Evolutionary conservation across 2,888 invertebrate species (phyloP).

Genomic region (Pyrrhia umbra): DNA sequence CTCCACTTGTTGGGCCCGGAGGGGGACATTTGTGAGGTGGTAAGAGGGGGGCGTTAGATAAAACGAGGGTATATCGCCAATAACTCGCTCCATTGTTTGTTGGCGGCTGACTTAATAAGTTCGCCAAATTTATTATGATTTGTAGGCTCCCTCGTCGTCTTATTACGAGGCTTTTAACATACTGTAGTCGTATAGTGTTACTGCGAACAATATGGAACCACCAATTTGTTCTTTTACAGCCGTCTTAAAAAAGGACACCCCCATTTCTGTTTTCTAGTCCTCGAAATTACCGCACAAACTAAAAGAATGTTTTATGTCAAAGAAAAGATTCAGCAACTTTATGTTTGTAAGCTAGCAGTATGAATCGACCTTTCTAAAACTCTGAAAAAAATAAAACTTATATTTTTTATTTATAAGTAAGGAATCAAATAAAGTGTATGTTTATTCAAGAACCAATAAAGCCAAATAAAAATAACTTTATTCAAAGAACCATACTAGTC

Average conservation of each 20-base stretch:
- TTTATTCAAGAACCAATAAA: constrained; percentile 16
- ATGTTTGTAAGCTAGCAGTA: constrained; percentile 60
- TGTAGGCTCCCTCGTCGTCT: constrained; percentile 85
- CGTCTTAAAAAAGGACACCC: constrained; percentile 70
- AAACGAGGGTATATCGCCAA: constrained; percentile 88
- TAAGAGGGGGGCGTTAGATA: constrained; percentile 76
- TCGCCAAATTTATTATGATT: constrained; percentile 89
- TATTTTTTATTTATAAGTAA: no score
- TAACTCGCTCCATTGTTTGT: constrained; percentile 89
- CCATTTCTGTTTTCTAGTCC: constrained; percentile 62
- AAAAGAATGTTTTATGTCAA: constrained; percentile 66
- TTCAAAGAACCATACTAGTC: constrained; percentile 11
- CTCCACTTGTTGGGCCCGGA: constrained; percentile 78
- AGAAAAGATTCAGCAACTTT: constrained; percentile 65
- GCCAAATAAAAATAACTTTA: constrained; percentile 33
- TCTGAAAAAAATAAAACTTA: no score
- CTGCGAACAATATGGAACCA: constrained; percentile 67
- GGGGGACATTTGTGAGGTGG: constrained; percentile 68
- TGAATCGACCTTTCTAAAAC: no score
- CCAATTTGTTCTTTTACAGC: constrained; percentile 76
- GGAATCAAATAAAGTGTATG: neutral
- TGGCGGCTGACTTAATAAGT: constrained; percentile 89
- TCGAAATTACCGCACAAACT: constrained; percentile 65
- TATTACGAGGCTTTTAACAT: constrained; percentile 84
- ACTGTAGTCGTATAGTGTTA: constrained; percentile 70